A percentile compares a stretch with the other conserved stretches of the same genome.
Evolutionary conservation across 2,888 invertebrate species (phyloP).

Genomic region (Parnassius glacialis): DNA sequence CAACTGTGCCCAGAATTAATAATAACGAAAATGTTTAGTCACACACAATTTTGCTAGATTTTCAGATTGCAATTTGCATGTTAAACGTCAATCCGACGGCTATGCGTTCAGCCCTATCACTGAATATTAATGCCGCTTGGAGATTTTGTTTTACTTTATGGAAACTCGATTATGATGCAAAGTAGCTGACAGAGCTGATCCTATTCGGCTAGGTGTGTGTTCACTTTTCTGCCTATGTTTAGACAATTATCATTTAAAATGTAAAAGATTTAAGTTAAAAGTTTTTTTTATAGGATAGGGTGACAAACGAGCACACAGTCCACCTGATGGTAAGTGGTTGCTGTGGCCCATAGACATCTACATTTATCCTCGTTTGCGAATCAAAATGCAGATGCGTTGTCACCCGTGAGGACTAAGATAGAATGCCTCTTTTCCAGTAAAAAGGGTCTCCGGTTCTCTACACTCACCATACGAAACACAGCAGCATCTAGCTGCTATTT

Average conservation of each 20-base stretch:
- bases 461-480: too few relatives aligned
- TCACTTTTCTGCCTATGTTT: slow-evolving; percentile 17
- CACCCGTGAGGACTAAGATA: too few relatives aligned
- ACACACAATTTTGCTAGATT: slow-evolving; percentile 76
- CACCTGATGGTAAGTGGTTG: too few relatives aligned
- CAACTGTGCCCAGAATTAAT: slow-evolving; percentile 75
- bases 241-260: slow-evolving; percentile 15
- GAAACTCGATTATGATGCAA: slow-evolving; percentile 79
- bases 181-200: slow-evolving; percentile 56
- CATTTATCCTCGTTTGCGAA: too few relatives aligned
- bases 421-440: too few relatives aligned
- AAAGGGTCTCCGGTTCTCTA: too few relatives aligned
- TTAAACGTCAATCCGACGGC: slow-evolving; percentile 76
- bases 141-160: slow-evolving; percentile 80
- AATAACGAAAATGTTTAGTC: slow-evolving; percentile 76
- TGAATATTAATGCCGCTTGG: slow-evolving; percentile 77
- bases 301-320: too few relatives aligned
- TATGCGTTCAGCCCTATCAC: slow-evolving; percentile 76
- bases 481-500: too few relatives aligned
- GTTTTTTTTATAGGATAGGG: too few relatives aligned
- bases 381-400: too few relatives aligned
- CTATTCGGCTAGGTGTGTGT: slow-evolving; percentile 33
- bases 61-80: slow-evolving; percentile 80
- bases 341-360: too few relatives aligned
- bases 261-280: too few relatives aligned